Base-by-base conservation (phyloP, 2,888 invertebrate genomes). In the Parnassius orleans region DNA sequence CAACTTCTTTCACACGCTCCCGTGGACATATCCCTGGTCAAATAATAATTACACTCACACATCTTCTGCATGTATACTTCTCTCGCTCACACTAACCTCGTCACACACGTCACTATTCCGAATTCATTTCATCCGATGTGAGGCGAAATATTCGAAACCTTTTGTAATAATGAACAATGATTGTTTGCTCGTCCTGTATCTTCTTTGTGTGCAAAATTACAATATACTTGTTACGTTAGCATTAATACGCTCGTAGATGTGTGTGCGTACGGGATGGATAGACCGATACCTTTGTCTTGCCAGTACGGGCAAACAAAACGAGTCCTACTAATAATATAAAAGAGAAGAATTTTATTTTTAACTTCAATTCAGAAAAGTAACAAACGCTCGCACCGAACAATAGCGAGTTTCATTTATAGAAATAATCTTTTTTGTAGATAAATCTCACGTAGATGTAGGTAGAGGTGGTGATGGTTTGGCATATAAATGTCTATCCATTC, bases 101-200 rank as follows among this genome's bases (percentile, higher is more conserved):
- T 72, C 79, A 83, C 81, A 84, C 80, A 81, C 83, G 81, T 84
- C 83, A 83, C 79, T 87, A 78, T 84, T 80, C 80, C 80, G 71
- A 81, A 86, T 83, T 82, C 84, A 87, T 90, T 89, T 89, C 90
- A 91, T 90, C 85, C 85, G 86, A 87, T 83, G 86, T 87, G 89
- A 90, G 89, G 86, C 87, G 85, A 85, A 90, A 89, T 87, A 89
- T 89, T 86, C 82, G 83, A 88, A 86, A 88, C 82, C 91, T 90
- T 90, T 91, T 91, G 90, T 91, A 87, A 89, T 88, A 90, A 91
- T 90, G 89, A 90, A 90, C 90, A 90, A 90, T 90, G 89, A 91
- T 90, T 90, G 90, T 91, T 90, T 90, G 90, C 86, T 83, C 87
- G 89, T 89, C 86, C 90, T 85, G 83, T 87, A 86, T 87, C 87